Base-by-base conservation (phyloP, 2,113 vertebrate species). In the Ammodytes marinus region DNA sequence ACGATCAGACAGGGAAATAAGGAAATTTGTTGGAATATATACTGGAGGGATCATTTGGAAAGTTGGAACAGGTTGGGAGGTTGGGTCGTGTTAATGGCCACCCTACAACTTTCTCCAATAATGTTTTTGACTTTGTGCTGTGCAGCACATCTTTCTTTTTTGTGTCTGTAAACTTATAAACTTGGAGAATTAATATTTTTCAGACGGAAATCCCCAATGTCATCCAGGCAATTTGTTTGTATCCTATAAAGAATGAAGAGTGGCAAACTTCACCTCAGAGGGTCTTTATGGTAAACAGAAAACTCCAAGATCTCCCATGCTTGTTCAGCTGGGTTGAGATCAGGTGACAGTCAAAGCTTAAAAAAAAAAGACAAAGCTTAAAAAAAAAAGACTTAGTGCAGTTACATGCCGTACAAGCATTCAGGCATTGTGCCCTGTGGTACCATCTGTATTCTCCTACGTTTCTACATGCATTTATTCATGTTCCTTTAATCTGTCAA, bases 391-490 rank as follows among this genome's bases (percentile, higher is more conserved):
- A 86, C 71, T 67, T 17, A 54, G 40, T 8, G 54, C 40, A 80
- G 77, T 9, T 72, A 4, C 52, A 59, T 54, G 68, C 14, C 52
- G 42, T 60, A 55, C 49, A 60, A 66, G 52, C 65, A 2, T 42
- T 39, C 49, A 46, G 17, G 27, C 49, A 35, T 19, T 15, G 66
- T 27, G 43, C 35, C 19, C 70, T 66, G 37, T n/a, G 37, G 49
- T 50, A 43, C 46, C 46, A 27, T 27, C 39, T 37, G n/a, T 64
- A 57, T 79, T 45, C 27, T 77, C 27, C 53, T 8, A 39, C n/a
- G 17, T 54, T 42, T 65, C 40, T 74, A 8, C 13, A 43, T 13
- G 50, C 54, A 77, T 66, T 70, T 77, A 61, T 65, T 70, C 8
- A 60, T 49, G 17, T 53, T 64, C 45, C 35, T 71, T 78, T 49